phyloP scores from a whole-genome alignment of 2,888 invertebrate genomes.

The Mesorhabditis spiculigera region DNA sequence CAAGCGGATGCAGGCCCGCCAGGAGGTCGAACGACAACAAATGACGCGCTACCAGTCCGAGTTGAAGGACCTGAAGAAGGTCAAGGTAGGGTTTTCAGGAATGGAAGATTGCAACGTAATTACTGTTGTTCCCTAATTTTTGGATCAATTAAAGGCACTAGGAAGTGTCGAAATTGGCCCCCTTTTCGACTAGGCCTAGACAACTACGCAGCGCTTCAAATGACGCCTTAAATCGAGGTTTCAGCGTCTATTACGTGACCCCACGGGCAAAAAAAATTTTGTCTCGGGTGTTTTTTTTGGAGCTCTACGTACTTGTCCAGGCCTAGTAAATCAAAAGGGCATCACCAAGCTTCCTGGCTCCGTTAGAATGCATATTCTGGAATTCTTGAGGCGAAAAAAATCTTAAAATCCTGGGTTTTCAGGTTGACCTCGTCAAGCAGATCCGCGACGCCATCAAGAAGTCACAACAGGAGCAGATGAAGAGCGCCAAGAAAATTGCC shows the following conservation, averaged over 20 bases:
- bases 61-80: slow-evolving; percentile 74
- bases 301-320: not conserved
- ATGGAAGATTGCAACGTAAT: slow-evolving; percentile 7
- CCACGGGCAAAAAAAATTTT: no score
- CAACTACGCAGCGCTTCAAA: no score
- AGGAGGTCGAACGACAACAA: slow-evolving; percentile 32
- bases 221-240: no score
- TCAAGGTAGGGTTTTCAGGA: slow-evolving; percentile 70
- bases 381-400: not conserved
- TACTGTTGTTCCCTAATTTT: not conserved
- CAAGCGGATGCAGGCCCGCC: slow-evolving; percentile 70
- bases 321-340: not conserved
- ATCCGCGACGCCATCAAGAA: slow-evolving; percentile 85
- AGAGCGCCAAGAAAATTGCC: slow-evolving; percentile 71
- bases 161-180: not conserved
- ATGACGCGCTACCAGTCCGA: slow-evolving; percentile 31
- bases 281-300: no score
- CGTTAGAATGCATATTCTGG: not conserved
- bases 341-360: not conserved
- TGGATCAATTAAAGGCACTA: not conserved
- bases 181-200: not conserved
- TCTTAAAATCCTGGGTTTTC: slow-evolving; percentile 14
- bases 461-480: slow-evolving; percentile 75
- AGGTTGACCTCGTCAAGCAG: slow-evolving; percentile 76
- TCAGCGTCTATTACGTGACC: no score